Evolutionary conservation across 2,113 vertebrate species (phyloP), one percentile per base, ranked within the genome.

Genomic region (Muntiacus reevesi): DNA sequence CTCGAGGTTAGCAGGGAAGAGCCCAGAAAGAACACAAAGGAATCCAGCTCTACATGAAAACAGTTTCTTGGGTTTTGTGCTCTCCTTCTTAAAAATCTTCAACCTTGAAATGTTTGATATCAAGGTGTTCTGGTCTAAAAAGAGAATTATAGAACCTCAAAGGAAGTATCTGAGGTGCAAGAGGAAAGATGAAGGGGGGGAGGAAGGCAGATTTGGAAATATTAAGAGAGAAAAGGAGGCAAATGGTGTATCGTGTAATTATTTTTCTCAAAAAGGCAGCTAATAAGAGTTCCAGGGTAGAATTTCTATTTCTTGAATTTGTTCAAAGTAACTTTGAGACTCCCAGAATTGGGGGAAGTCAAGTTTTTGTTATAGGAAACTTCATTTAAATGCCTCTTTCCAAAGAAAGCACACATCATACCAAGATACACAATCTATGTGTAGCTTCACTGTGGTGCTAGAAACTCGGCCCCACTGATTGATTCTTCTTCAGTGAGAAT

Each of bases 51-150:
- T 52, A 96, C 10, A 55, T 74, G 93, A 94, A 96, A 98, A 13
- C 94, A 47, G 45, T 74, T 88, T 97, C 82, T 96, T 60, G 94
- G 23, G 76, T 98, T 98, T 98, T 97, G 88, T 96, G 91, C 95
- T 90, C n/a, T 87, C 36, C 59, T 95, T 91, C 78, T 64, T 81
- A 59, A 82, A 97, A 96, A 71, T 6, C 50, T 93, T n/a, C 52
- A 60, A 5, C n/a, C 33, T 25, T 87, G 28, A 74, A 57, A 87
- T 74, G 50, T 67, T 87, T 76, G 55, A 40, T 93, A 95, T 62
- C 79, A 52, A 25, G 57, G 92, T 78, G 55, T 33, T n/a, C 88
- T 76, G 50, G 23, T 92, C n/a, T 40, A 52, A 76, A 95, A 88
- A 93, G 15, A 97, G 86, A 95, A 43, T 23, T 62, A 36, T 13